These are phyloP conservation scores for Tichodroma muraria DNA, from an alignment of 2,113 vertebrate genomes.

Conservation along the genomic window DNA sequence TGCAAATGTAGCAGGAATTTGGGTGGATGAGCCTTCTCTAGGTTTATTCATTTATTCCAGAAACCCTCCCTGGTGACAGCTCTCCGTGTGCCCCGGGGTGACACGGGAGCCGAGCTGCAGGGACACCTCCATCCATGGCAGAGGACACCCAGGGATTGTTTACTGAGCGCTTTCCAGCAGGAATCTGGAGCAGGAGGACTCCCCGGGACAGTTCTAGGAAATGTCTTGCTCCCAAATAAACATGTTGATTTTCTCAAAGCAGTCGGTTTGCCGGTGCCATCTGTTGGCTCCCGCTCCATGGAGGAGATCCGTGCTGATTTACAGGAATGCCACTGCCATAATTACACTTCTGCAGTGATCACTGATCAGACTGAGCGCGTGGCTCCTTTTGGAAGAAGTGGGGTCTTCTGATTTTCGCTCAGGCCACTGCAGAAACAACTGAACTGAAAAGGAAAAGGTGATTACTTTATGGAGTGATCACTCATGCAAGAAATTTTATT, in stretches of 20 bases:
- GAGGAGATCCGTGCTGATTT: not conserved
- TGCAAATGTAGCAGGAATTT: rapidly evolving
- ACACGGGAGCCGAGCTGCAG: rapidly evolving
- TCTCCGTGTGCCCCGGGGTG: rapidly evolving
- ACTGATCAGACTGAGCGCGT: not conserved
- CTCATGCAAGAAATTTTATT: not conserved
- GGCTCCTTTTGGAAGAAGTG: not conserved
- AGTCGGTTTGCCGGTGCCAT: not conserved
- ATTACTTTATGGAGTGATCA: not conserved
- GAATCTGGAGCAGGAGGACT: not conserved
- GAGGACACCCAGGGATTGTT: rapidly evolving
- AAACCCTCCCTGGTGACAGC: not conserved
- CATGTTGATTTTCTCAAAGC: not conserved
- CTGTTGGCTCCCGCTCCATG: not conserved
- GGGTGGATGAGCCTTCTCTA: not conserved
- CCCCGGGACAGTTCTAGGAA: not conserved
- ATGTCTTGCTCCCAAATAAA: slow-evolving; percentile 1
- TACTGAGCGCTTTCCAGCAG: not conserved
- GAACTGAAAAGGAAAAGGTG: not conserved
- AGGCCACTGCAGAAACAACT: not conserved
- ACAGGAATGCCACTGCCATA: not conserved
- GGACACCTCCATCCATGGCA: not conserved
- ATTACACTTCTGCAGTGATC: not conserved
- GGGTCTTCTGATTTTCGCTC: not conserved
- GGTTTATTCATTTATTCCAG: rapidly evolving